These are phyloP conservation scores for Zaprionus ornatus DNA, from an alignment of 1,140 invertebrate species.

Conservation along the genomic window DNA sequence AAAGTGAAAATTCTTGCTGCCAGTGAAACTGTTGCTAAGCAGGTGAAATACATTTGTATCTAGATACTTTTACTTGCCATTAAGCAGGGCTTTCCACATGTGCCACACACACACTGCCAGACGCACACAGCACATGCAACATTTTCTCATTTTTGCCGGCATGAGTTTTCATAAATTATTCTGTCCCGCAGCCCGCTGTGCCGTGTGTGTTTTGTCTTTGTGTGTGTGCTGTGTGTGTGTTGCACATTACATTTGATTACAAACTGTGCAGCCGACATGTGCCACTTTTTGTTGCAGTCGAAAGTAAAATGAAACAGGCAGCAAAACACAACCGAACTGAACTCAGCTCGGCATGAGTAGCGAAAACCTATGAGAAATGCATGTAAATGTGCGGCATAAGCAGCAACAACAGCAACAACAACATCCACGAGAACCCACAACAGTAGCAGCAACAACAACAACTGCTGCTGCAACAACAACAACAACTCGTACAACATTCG, in stretches of 20 bases:
- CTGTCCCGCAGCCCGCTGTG: background rate
- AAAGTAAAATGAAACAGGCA: constrained; percentile 65
- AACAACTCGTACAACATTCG: constrained; percentile 25
- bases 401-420: constrained; percentile 22
- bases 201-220: constrained; percentile 11
- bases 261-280: constrained; percentile 76
- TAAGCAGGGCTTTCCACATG: constrained; percentile 47
- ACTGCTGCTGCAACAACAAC: constrained; percentile 43
- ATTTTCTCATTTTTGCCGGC: constrained; percentile 28
- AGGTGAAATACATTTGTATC: constrained; percentile 46
- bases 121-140: constrained; percentile 5
- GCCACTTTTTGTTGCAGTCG: constrained; percentile 69
- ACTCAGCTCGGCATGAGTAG: constrained; percentile 58
- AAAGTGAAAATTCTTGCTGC: constrained; percentile 76
- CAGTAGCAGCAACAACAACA: constrained; percentile 33
- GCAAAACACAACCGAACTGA: constrained; percentile 50
- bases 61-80: constrained; percentile 50
- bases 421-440: background rate
- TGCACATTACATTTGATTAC: constrained; percentile 65
- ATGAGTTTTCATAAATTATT: constrained; percentile 51
- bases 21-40: constrained; percentile 28
- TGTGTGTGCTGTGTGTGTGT: constrained; percentile 26
- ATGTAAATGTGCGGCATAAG: constrained; percentile 27
- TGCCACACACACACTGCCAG: constrained; percentile 23
- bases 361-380: constrained; percentile 61